Percentiles rank a stretch among this genome's conserved stretches.
Evolutionary conservation across 1,140 invertebrate species (phyloP).

Genomic region (Kradibia gibbosae): DNA sequence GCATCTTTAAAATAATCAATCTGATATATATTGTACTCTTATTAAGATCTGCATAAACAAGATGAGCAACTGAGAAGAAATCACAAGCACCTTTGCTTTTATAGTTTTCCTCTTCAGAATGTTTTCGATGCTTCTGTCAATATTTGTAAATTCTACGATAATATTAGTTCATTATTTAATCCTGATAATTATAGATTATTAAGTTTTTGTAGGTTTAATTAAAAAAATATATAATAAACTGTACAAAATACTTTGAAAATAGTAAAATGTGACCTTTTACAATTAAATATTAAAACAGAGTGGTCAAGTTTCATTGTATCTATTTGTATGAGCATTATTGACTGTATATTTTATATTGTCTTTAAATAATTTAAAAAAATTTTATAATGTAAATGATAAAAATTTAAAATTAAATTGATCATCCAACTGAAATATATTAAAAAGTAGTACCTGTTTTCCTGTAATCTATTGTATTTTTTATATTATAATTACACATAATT

Average conservation of each 20-base stretch:
- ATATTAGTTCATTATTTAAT: constrained; percentile 16
- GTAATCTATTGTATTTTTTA: too few species aligned
- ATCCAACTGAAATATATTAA: too few species aligned
- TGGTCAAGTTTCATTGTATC: too few species aligned
- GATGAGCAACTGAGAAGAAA: constrained; percentile 42
- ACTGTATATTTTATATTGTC: too few species aligned
- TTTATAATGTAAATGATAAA: too few species aligned
- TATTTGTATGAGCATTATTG: too few species aligned
- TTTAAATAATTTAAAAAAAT: too few species aligned
- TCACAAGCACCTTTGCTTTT: constrained; percentile 49
- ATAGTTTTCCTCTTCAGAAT: constrained; percentile 52
- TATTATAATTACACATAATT: too few species aligned
- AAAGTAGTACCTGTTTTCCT: too few species aligned
- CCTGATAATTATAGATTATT: not conserved
- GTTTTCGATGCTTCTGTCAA: not conserved
- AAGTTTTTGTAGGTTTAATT: not conserved
- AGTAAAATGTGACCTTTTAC: not conserved
- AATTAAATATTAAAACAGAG: too few species aligned
- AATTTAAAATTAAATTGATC: too few species aligned
- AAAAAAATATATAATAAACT: not conserved
- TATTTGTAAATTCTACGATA: constrained; percentile 6
- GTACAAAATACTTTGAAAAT: not conserved
- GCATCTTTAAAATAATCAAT: constrained; percentile 5
- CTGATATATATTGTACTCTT: not conserved
- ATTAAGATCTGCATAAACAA: constrained; percentile 1